Evolutionary conservation across 2,113 vertebrate species (phyloP).

Genomic region (Corythoichthys haematopterus): DNA sequence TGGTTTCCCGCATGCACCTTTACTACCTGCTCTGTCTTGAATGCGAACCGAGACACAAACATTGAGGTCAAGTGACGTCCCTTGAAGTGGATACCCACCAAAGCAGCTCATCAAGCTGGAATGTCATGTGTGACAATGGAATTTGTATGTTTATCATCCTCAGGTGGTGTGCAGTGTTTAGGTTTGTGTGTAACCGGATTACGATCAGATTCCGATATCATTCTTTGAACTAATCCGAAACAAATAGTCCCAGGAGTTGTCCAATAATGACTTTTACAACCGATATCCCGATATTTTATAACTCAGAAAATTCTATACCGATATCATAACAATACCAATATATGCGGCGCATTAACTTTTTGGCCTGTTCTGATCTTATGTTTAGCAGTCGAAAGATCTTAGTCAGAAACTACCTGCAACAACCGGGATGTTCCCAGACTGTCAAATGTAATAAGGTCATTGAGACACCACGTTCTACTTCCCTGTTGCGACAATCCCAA

Average conservation of each 20-base stretch:
- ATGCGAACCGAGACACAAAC: conserved; percentile 43
- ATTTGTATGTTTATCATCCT: neutral
- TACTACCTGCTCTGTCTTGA: conserved; percentile 35
- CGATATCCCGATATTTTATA: too few species aligned
- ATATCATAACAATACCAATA: too few species aligned
- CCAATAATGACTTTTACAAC: too few species aligned
- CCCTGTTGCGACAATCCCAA: neutral
- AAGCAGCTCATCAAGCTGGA: conserved; percentile 53
- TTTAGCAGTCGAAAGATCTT: neutral
- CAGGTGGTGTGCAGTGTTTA: neutral
- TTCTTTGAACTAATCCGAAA: too few species aligned
- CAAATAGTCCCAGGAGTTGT: too few species aligned
- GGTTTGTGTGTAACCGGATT: too few species aligned
- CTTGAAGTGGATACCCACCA: conserved; percentile 50
- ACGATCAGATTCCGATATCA: too few species aligned
- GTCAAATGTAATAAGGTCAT: neutral
- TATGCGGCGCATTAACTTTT: too few species aligned
- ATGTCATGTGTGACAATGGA: conserved; percentile 18
- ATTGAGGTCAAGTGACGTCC: conserved; percentile 50
- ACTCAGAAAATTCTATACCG: too few species aligned
- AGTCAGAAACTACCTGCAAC: neutral
- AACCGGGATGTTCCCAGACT: neutral
- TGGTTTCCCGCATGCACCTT: conserved; percentile 37
- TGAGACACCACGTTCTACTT: neutral
- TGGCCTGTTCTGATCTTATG: neutral